Conservation (phyloP, 2,113 vertebrate genomes). For the Heteronetta atricapilla region DNA sequence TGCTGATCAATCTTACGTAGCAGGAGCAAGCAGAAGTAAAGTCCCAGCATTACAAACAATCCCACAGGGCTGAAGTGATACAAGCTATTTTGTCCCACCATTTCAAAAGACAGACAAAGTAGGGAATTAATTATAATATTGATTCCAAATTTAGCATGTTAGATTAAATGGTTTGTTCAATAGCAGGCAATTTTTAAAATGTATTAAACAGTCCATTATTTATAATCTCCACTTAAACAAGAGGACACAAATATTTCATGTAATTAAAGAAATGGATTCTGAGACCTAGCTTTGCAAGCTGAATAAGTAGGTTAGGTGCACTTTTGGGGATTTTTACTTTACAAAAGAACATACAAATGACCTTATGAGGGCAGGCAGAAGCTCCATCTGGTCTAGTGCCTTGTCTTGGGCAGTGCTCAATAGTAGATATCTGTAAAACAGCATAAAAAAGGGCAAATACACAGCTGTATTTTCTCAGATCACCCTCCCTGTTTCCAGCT, state of each 20-base stretch:
- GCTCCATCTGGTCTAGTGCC: neutral
- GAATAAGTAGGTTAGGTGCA: neutral
- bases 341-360: neutral
- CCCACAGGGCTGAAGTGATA: neutral
- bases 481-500: neutral
- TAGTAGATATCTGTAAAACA: neutral
- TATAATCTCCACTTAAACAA: neutral
- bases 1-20: neutral
- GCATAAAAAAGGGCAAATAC: neutral
- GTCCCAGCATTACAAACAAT: neutral
- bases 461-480: neutral
- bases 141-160: conserved; percentile 17
- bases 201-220: conserved; percentile 16
- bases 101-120: conserved; percentile 21
- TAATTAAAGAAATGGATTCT: neutral
- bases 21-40: neutral
- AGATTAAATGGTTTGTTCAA: conserved; percentile 16
- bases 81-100: neutral
- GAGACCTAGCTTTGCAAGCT: neutral
- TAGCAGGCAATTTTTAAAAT: conserved; percentile 10
- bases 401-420: neutral
- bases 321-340: neutral
- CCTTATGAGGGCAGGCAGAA: neutral
- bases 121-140: conserved; percentile 27
- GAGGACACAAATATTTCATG: neutral